These are phyloP conservation scores for Lepidochitona cinerea DNA, from an alignment of 2,888 invertebrate species.

Conservation along the genomic window DNA sequence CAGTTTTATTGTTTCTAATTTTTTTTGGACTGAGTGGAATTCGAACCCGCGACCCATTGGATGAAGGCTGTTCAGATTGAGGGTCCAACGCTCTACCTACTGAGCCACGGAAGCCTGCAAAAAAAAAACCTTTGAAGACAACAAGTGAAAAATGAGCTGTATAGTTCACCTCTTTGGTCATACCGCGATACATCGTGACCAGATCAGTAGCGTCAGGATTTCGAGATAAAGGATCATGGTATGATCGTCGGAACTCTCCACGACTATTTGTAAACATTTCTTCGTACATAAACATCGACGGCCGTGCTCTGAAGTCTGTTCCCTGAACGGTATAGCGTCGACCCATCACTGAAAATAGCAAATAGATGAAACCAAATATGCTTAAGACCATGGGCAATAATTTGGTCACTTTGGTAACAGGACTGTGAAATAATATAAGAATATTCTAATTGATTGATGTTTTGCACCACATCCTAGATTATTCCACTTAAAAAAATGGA, in stretches of 20 bases:
- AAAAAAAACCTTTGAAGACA: no score
- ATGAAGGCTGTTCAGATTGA: no score
- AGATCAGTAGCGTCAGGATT: constrained; percentile 45
- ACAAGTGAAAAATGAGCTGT: background rate
- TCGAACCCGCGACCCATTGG: no score
- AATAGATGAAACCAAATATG: background rate
- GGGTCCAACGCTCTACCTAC: no score
- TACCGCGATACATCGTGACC: constrained; percentile 53
- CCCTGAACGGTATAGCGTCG: constrained; percentile 54
- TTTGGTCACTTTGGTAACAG: no score
- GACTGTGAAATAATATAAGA: no score
- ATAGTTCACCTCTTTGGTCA: constrained; percentile 55
- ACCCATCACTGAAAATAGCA: constrained; percentile 32
- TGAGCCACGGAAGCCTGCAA: no score
- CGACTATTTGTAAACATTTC: constrained; percentile 32
- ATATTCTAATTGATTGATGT: no score
- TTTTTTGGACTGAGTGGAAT: no score
- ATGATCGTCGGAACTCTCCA: constrained; percentile 40
- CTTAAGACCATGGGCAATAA: background rate
- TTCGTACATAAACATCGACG: constrained; percentile 35
- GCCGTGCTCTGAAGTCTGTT: constrained; percentile 31
- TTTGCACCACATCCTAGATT: no score
- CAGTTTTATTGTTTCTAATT: no score
- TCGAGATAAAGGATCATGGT: constrained; percentile 7
- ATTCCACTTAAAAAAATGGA: no score